phyloP scores from a whole-genome alignment of 2,113 vertebrate genomes.

The Copsychus sechellarum region DNA sequence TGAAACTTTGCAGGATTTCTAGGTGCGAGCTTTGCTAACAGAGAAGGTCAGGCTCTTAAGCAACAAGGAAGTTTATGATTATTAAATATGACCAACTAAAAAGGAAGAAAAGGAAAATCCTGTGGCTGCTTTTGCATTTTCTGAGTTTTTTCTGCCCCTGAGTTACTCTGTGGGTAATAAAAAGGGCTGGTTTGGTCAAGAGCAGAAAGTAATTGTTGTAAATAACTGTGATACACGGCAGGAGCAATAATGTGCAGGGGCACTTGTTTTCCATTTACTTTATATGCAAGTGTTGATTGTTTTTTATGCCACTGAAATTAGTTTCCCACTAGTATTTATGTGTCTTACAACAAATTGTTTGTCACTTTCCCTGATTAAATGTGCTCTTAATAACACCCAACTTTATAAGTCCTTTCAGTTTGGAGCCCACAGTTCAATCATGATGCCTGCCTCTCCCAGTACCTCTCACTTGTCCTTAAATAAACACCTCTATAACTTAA shows the following conservation, averaged over 20 bases:
- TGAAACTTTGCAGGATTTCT: constrained; percentile 58
- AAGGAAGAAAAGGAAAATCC: neutral
- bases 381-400: constrained; percentile 42
- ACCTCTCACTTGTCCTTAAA: constrained; percentile 2
- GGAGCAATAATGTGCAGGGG: neutral
- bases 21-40: constrained; percentile 12
- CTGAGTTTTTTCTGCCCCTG: neutral
- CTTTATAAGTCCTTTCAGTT: constrained; percentile 54
- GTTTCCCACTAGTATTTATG: constrained; percentile 65
- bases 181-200: neutral
- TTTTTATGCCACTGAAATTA: constrained; percentile 52
- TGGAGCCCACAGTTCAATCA: constrained; percentile 53
- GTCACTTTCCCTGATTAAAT: constrained; percentile 68
- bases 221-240: neutral
- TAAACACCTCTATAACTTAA: constrained; percentile 6
- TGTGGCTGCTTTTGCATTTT: neutral
- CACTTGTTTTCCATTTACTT: neutral
- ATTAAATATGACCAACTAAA: constrained; percentile 26
- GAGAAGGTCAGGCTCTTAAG: constrained; percentile 52
- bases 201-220: constrained; percentile 10
- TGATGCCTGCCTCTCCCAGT: constrained; percentile 14
- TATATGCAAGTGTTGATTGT: constrained; percentile 48
- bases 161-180: neutral
- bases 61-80: constrained; percentile 51
- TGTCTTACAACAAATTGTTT: constrained; percentile 65